Conservation (phyloP, 2,113 vertebrate species). For the Brachirus orientalis region DNA sequence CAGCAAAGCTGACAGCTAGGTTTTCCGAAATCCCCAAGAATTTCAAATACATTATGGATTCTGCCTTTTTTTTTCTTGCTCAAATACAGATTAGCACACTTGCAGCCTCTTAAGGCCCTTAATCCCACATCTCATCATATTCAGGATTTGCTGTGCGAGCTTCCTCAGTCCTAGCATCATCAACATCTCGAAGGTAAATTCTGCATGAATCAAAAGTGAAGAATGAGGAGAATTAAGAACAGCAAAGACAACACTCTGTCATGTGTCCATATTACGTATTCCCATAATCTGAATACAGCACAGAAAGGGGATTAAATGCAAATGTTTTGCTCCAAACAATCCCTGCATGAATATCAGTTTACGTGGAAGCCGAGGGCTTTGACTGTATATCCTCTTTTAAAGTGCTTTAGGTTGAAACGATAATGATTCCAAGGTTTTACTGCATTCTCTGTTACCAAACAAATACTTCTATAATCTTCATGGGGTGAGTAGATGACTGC, state of each 20-base stretch:
- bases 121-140: slow-evolving; percentile 14
- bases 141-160: background rate
- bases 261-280: slow-evolving; percentile 24
- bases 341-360: slow-evolving; percentile 45
- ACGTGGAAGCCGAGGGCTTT: slow-evolving; percentile 54
- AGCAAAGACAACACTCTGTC: slow-evolving; percentile 5
- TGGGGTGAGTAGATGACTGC: background rate
- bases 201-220: slow-evolving; percentile 29
- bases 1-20: slow-evolving; percentile 29
- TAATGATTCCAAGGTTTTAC: slow-evolving; percentile 14
- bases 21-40: slow-evolving; percentile 12
- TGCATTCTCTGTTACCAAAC: slow-evolving; percentile 37
- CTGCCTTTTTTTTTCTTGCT: slow-evolving; percentile 23
- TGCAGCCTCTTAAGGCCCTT: background rate
- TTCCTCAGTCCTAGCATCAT: background rate
- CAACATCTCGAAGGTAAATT: background rate
- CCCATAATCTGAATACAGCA: slow-evolving; percentile 41
- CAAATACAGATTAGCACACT: background rate
- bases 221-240: slow-evolving; percentile 9
- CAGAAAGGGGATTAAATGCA: slow-evolving; percentile 62
- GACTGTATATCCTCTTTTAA: slow-evolving; percentile 54
- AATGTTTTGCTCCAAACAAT: slow-evolving; percentile 61
- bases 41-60: slow-evolving; percentile 30
- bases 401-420: slow-evolving; percentile 33
- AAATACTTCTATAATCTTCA: slow-evolving; percentile 26